Conservation (phyloP, 1,140 invertebrate genomes). For the Coptotermes formosanus region DNA sequence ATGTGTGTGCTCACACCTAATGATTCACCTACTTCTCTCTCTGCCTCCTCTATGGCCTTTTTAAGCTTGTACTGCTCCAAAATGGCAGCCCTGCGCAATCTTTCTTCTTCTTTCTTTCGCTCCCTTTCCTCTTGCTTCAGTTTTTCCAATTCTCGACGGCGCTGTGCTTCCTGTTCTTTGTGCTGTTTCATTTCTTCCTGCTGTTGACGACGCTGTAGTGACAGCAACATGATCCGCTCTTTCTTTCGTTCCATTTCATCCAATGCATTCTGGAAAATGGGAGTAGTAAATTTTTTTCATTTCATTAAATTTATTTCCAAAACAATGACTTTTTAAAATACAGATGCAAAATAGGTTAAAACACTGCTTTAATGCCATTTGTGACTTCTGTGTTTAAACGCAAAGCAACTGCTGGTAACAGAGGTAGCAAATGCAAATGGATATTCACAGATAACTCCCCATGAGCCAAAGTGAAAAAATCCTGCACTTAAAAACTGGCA, state of each 20-base stretch:
- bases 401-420: too few relatives aligned
- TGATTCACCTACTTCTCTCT: constrained; percentile 67
- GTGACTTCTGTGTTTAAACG: too few relatives aligned
- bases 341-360: too few relatives aligned
- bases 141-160: constrained; percentile 73
- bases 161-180: constrained; percentile 82
- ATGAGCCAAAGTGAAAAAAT: too few relatives aligned
- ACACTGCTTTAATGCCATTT: too few relatives aligned
- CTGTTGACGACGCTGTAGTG: constrained; percentile 80
- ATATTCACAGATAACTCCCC: too few relatives aligned
- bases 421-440: too few relatives aligned
- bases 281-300: not conserved
- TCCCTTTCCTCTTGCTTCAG: constrained; percentile 80
- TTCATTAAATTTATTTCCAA: too few relatives aligned
- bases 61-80: constrained; percentile 93
- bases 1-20: too few relatives aligned
- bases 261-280: constrained; percentile 48
- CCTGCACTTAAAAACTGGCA: too few relatives aligned
- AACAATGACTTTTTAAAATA: too few relatives aligned
- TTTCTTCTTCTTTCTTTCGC: constrained; percentile 89
- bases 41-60: constrained; percentile 89
- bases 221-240: constrained; percentile 82
- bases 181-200: constrained; percentile 82
- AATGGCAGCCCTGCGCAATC: constrained; percentile 79
- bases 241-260: constrained; percentile 90